These are phyloP conservation scores for Caenorhabditis drosophilae DNA, from an alignment of 2,888 invertebrate genomes.

Conservation along the genomic window DNA sequence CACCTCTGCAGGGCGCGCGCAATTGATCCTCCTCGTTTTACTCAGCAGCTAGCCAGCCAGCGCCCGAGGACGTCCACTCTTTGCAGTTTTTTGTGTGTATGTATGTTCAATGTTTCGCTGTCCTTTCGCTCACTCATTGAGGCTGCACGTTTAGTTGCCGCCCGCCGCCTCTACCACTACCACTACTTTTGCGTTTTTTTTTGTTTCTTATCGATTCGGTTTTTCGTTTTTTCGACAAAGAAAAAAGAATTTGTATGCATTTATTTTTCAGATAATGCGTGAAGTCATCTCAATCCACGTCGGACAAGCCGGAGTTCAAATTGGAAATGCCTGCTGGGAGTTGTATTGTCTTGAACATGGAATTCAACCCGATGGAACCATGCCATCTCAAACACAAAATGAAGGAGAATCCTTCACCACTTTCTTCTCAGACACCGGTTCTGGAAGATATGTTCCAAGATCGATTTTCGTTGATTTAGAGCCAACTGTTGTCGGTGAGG, in stretches of 20 bases:
- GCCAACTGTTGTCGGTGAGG: slow-evolving; percentile 49
- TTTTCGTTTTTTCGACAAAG: no score
- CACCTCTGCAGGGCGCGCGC: no score
- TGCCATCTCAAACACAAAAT: slow-evolving; percentile 32
- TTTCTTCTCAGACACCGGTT: slow-evolving; percentile 76
- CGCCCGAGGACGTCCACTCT: no score
- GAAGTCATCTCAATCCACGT: slow-evolving; percentile 65
- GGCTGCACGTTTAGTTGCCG: background rate
- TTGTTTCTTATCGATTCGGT: no score
- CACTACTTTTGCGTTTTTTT: no score
- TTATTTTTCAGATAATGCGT: slow-evolving; percentile 31
- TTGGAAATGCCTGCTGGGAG: slow-evolving; percentile 74
- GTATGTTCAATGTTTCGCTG: no score
- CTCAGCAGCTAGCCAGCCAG: no score
- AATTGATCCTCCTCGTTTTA: background rate
- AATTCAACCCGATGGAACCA: slow-evolving; percentile 70
- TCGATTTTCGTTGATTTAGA: slow-evolving; percentile 56
- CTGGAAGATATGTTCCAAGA: slow-evolving; percentile 73
- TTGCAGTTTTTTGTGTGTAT: background rate
- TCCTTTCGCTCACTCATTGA: slow-evolving; percentile 1
- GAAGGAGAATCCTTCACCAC: slow-evolving; percentile 86
- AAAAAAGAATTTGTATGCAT: background rate
- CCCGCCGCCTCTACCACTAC: background rate
- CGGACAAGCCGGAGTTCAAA: slow-evolving; percentile 65
- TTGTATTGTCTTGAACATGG: slow-evolving; percentile 74